A percentile compares a stretch with the other conserved stretches of the same genome.
phyloP scores from a whole-genome alignment of 2,797 vertebrate genomes.

The Paramormyrops hopkinsi region DNA sequence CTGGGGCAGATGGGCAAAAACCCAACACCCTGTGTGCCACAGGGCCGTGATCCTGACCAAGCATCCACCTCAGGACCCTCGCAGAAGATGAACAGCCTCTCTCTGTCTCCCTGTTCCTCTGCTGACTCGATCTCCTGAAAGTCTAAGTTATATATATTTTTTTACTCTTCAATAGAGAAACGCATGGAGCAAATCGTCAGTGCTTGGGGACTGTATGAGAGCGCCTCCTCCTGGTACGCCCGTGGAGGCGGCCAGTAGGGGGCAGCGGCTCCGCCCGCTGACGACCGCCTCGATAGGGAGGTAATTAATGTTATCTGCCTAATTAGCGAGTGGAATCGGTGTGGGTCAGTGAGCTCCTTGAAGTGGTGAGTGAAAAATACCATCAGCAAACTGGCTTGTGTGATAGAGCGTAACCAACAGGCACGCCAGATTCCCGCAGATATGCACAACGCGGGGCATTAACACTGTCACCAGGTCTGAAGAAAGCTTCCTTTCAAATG shows the following conservation, averaged over 20 bases:
- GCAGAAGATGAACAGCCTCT: background rate
- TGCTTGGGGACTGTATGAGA: background rate
- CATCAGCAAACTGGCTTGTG: background rate
- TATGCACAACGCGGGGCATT: background rate
- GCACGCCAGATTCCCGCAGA: background rate
- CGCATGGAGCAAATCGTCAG: background rate
- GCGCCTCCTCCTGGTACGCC: background rate
- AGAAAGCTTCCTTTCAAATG: background rate
- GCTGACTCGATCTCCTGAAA: background rate
- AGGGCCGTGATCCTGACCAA: background rate
- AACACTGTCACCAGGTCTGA: background rate
- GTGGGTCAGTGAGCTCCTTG: background rate
- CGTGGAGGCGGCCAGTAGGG: background rate
- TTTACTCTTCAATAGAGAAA: background rate
- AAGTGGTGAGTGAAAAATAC: background rate
- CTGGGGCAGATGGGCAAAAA: constrained; percentile 55
- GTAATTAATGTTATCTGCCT: background rate
- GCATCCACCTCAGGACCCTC: background rate
- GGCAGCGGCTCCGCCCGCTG: background rate
- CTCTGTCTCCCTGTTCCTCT: background rate
- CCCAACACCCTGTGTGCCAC: background rate
- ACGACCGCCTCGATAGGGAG: background rate
- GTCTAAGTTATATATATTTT: background rate
- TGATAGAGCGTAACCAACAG: background rate
- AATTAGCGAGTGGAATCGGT: background rate